A percentile compares a stretch with the other conserved stretches of the same genome.
Conservation (phyloP, 2,113 vertebrate species). For the Callorhinus ursinus region DNA sequence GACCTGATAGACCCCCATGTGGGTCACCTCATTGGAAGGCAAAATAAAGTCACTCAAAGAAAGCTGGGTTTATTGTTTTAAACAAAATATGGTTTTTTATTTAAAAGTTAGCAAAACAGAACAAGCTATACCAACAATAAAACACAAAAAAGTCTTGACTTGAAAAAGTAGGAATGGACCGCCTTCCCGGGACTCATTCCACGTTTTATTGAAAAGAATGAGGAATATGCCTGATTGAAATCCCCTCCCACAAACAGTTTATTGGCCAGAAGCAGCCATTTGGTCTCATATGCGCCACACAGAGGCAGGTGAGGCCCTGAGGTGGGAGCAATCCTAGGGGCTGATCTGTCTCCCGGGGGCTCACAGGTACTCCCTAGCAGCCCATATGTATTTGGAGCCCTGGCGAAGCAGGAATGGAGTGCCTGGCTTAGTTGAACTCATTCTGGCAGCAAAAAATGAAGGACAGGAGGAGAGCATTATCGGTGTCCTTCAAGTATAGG, state of each 20-base stretch:
- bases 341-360: background rate
- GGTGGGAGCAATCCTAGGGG: background rate
- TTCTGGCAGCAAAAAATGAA: background rate
- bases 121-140: background rate
- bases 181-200: background rate
- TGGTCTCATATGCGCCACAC: background rate
- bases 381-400: background rate
- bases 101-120: background rate
- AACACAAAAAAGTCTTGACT: background rate
- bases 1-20: background rate
- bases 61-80: slow-evolving; percentile 38
- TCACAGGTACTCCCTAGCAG: background rate
- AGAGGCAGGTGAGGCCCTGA: background rate
- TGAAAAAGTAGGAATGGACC: background rate
- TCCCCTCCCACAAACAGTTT: too few relatives aligned
- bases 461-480: background rate
- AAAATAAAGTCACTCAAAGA: slow-evolving; percentile 37
- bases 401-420: background rate
- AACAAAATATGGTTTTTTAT: background rate
- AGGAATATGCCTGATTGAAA: background rate
- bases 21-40: slow-evolving; percentile 44
- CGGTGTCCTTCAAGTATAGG: background rate
- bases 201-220: background rate
- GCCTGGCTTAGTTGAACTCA: background rate
- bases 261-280: background rate